Percentiles rank a stretch among this genome's conserved stretches.
phyloP scores from a whole-genome alignment of 2,888 invertebrate genomes.

The Sinohyriopsis cumingii region DNA sequence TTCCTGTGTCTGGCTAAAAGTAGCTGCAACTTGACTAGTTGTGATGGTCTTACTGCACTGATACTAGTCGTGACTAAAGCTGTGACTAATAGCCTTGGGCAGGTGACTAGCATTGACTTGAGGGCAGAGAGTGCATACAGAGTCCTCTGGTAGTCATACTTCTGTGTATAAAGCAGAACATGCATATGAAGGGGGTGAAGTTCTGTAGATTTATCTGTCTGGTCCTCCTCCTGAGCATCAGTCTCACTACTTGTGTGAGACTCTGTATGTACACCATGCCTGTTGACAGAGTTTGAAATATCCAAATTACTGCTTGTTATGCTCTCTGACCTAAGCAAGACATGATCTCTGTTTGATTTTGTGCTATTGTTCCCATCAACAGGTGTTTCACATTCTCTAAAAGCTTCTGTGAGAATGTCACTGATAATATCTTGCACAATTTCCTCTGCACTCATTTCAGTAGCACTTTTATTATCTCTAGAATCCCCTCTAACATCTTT shows the following conservation, averaged over 20 bases:
- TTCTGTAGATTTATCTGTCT: conserved; percentile 48
- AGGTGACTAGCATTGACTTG: conserved; percentile 81
- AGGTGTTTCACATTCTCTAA: conserved; percentile 14
- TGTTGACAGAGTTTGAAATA: conserved; percentile 54
- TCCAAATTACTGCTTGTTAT: conserved; percentile 45
- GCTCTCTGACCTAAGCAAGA: conserved; percentile 5
- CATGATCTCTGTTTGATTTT: conserved; percentile 3
- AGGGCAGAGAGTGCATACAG: conserved; percentile 84
- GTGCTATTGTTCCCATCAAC: conserved; percentile 76
- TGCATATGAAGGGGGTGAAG: conserved; percentile 88
- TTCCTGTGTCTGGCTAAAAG: conserved; percentile 84
- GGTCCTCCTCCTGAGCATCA: conserved; percentile 35
- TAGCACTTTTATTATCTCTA: conserved; percentile 6
- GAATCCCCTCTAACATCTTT: neutral
- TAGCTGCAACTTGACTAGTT: conserved; percentile 75
- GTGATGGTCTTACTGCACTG: conserved; percentile 71
- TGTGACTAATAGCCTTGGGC: conserved; percentile 83
- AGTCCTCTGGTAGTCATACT: conserved; percentile 83
- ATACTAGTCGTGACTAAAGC: conserved; percentile 84
- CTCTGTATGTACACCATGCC: conserved; percentile 49
- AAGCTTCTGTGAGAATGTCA: conserved; percentile 31
- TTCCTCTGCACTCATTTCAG: conserved; percentile 74
- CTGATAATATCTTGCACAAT: conserved; percentile 71
- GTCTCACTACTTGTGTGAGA: conserved; percentile 59
- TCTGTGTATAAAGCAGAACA: conserved; percentile 85